Evolutionary conservation across 2,888 invertebrate genomes (phyloP).

Genomic region (Rosalia funebris): DNA sequence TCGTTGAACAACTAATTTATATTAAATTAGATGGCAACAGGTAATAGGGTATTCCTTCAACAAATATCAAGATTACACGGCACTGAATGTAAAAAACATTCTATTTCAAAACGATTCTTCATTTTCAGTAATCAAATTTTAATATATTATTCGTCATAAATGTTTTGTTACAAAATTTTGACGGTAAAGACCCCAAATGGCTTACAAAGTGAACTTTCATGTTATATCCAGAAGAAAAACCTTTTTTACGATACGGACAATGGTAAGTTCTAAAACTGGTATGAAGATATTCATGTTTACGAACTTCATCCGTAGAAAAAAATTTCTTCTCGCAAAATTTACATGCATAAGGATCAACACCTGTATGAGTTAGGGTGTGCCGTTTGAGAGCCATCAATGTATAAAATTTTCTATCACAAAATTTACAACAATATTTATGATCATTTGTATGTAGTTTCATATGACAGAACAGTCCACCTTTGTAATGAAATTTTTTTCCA

Average conservation of each 20-base stretch:
- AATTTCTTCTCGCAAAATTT: constrained; percentile 79
- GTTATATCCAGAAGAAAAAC: constrained; percentile 61
- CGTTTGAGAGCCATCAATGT: constrained; percentile 72
- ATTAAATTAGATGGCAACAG: too few relatives aligned
- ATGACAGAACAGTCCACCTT: constrained; percentile 65
- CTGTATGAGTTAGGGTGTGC: constrained; percentile 82
- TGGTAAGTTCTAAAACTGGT: constrained; percentile 62
- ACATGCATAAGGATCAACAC: constrained; percentile 81
- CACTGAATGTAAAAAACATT: too few relatives aligned
- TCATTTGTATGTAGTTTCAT: constrained; percentile 50
- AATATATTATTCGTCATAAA: constrained; percentile 44
- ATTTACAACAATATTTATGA: constrained; percentile 45
- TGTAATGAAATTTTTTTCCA: constrained; percentile 85
- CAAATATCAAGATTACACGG: too few relatives aligned
- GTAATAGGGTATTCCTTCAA: too few relatives aligned
- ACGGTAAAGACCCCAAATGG: constrained; percentile 58
- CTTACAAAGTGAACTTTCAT: constrained; percentile 65
- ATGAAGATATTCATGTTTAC: constrained; percentile 56
- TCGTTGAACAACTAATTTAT: too few relatives aligned
- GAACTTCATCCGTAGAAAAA: constrained; percentile 74
- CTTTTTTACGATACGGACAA: constrained; percentile 63
- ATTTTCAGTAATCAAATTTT: constrained; percentile 42
- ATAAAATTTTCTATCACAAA: constrained; percentile 46
- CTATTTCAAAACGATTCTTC: too few relatives aligned
- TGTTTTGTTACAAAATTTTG: constrained; percentile 43